Conservation (phyloP, 2,797 vertebrate species). For the Sebastes iracundus region DNA sequence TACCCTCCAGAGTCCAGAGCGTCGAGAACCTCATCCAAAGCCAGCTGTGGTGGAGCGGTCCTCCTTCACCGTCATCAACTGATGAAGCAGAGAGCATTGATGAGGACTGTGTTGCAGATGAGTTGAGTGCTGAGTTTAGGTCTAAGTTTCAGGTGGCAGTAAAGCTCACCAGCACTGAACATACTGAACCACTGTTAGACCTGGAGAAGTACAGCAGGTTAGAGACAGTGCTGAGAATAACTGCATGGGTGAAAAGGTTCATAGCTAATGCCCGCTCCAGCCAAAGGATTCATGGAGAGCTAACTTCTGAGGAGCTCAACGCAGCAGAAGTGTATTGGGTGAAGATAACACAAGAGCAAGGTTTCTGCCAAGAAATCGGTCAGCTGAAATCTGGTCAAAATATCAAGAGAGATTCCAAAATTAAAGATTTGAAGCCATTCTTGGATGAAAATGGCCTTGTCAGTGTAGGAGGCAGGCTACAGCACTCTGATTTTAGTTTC, state of each 20-base stretch:
- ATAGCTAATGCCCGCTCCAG: not conserved
- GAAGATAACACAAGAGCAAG: not conserved
- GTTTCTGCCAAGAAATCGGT: not conserved
- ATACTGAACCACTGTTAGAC: slow-evolving; percentile 1
- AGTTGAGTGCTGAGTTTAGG: not conserved
- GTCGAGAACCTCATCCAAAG: not conserved
- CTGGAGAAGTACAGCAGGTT: not conserved
- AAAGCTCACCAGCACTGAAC: slow-evolving; percentile 9
- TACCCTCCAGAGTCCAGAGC: slow-evolving; percentile 1
- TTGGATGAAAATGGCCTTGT: not conserved
- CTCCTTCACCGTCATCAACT: not conserved
- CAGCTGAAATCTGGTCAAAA: not conserved
- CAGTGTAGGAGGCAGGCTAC: not conserved
- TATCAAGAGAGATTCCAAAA: not conserved
- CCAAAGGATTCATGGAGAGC: not conserved
- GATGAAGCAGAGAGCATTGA: not conserved
- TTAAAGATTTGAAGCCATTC: not conserved
- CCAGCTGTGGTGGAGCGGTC: slow-evolving; percentile 3
- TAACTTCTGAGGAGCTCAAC: not conserved
- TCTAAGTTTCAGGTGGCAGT: not conserved
- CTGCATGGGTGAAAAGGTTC: slow-evolving; percentile 15
- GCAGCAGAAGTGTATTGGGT: not conserved
- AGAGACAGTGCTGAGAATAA: not conserved
- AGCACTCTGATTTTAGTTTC: not conserved
- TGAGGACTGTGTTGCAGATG: not conserved